These are phyloP conservation scores for Ypsolopha sequella DNA, from an alignment of 2,888 invertebrate species.

Conservation along the genomic window DNA sequence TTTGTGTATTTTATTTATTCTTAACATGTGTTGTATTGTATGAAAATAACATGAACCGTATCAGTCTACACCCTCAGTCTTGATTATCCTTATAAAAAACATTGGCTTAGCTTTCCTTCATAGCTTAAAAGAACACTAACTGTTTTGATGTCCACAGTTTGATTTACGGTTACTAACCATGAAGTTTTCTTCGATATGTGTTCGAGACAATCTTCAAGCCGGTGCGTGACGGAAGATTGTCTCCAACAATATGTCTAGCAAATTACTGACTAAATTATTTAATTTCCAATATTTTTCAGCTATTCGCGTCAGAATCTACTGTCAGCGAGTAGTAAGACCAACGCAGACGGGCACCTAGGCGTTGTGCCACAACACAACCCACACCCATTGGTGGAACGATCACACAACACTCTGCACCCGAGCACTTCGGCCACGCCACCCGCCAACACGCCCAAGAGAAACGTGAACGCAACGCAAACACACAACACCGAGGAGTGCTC, in stretches of 20 bases:
- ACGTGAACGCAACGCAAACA: slow-evolving; percentile 27
- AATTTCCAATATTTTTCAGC: slow-evolving; percentile 58
- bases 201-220: no score
- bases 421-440: slow-evolving; percentile 31
- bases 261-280: no score
- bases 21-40: neutral
- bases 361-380: slow-evolving; percentile 39
- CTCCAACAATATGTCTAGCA: no score
- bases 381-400: slow-evolving; percentile 65
- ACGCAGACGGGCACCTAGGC: slow-evolving; percentile 70
- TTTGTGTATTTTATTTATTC: neutral
- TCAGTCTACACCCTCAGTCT: no score
- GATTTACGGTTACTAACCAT: no score
- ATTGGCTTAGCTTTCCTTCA: no score
- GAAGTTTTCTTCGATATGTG: no score
- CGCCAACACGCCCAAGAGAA: slow-evolving; percentile 43
- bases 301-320: slow-evolving; percentile 91
- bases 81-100: no score
- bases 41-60: no score
- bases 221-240: no score
- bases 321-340: slow-evolving; percentile 80
- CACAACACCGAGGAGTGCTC: slow-evolving; percentile 15
- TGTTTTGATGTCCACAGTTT: no score
- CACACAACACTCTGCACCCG: slow-evolving; percentile 64
- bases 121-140: no score